Base-by-base conservation (phyloP, 2,797 vertebrate genomes). In the Sebastes vulpes region DNA sequence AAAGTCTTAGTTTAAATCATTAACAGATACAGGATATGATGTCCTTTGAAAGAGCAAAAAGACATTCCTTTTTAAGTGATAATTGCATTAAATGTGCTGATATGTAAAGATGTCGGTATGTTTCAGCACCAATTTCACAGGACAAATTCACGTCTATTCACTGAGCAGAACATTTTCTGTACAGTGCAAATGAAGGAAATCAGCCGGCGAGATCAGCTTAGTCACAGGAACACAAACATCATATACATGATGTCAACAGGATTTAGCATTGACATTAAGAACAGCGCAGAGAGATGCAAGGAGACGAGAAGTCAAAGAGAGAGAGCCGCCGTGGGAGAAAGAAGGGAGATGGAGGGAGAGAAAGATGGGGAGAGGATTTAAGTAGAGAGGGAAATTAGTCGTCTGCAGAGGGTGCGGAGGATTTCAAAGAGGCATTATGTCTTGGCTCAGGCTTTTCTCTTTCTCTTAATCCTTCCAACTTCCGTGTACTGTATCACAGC, bases 341-440 rank as follows among this genome's bases (percentile, higher is more conserved):
- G 54, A 26, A 2, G 54, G 35, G 25, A 35, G 65, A 76, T 9
- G 46, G 48, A 48, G 64, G 35, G 0, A 53, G 48, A 59, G 31
- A 29, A 16, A 58, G 38, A 56, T 9, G 2, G 25, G 38, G 70
- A 68, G 61, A 71, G 73, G 84, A 82, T 66, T 85, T 77, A 79
- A 82, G 73, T 11, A 35, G 58, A 66, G 63, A 50, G 46, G 63
- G 57, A 77, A 83, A 88, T 78, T 60, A 87, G 72, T 60, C 57
- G 65, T 82, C 71, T 85, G 81, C 68, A 65, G 81, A 77, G 78
- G 75, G 77, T 71, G 89, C 35, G 63, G 68, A 82, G 85, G 84
- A 87, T 93, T 93, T 85, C 66, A 81, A 65, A 88, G 73, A 86
- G 29, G 69, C 85, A 78, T 89, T 89, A 82, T 81, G 75, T 79